Percentiles rank a stretch among this genome's conserved stretches.
Conservation (phyloP, 2,113 vertebrate genomes). For the Stegostoma tigrinum region DNA sequence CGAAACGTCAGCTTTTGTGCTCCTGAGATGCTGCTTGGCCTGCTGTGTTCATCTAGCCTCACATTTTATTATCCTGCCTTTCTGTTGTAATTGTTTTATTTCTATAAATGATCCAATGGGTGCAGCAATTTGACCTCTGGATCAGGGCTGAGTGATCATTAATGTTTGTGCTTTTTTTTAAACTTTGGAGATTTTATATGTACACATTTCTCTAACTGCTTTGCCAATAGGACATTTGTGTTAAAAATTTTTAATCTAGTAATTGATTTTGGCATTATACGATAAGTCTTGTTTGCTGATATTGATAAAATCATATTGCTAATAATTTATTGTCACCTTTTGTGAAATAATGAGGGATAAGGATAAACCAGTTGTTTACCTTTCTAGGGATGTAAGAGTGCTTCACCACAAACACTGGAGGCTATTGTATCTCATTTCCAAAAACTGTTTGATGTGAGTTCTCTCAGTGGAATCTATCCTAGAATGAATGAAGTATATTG, state of each 20-base stretch:
- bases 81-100: neutral
- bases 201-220: neutral
- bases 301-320: neutral
- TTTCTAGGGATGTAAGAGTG: slow-evolving; percentile 54
- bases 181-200: neutral
- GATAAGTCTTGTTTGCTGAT: neutral
- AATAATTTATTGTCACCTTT: neutral
- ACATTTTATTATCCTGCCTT: too few species aligned
- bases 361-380: slow-evolving; percentile 37
- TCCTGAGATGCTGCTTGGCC: too few species aligned
- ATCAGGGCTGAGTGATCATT: neutral
- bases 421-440: slow-evolving; percentile 81
- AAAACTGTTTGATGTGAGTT: slow-evolving; percentile 75
- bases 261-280: neutral
- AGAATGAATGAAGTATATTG: slow-evolving; percentile 83
- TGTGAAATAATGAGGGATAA: neutral
- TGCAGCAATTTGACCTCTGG: neutral
- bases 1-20: too few species aligned
- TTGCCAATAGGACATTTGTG: neutral
- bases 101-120: neutral
- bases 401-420: slow-evolving; percentile 59
- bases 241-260: neutral
- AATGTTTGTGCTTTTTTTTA: neutral
- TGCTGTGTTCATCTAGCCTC: too few species aligned
- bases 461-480: slow-evolving; percentile 70